Conservation (phyloP, 2,888 invertebrate species). For the Drosophila nr. medialis region DNA sequence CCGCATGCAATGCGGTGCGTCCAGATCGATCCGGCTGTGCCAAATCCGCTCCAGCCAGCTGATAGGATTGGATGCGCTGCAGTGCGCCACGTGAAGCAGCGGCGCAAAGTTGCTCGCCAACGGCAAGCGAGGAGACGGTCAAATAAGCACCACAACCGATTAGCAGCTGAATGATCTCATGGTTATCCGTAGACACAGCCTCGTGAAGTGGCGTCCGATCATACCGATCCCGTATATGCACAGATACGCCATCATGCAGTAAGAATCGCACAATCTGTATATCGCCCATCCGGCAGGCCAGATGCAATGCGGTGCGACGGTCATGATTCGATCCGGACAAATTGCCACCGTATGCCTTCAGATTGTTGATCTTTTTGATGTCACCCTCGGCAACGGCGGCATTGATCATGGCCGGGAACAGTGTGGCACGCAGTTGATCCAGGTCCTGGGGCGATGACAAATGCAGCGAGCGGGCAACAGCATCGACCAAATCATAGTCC, state of each 20-base stretch:
- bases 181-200: constrained; percentile 88
- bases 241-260: constrained; percentile 91
- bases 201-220: constrained; percentile 90
- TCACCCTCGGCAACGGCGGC: constrained; percentile 87
- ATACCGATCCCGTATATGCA: constrained; percentile 90
- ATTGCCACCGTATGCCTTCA: constrained; percentile 88
- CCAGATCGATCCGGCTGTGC: constrained; percentile 87
- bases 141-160: constrained; percentile 91
- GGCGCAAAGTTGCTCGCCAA: constrained; percentile 89
- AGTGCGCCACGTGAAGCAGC: constrained; percentile 88
- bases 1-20: constrained; percentile 89
- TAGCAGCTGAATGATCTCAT: constrained; percentile 88
- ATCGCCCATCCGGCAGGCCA: constrained; percentile 91
- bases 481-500: constrained; percentile 86
- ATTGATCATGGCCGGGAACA: constrained; percentile 90
- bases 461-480: constrained; percentile 87
- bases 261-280: constrained; percentile 89
- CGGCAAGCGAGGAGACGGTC: constrained; percentile 86
- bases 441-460: constrained; percentile 86
- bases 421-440: constrained; percentile 86
- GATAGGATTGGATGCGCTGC: constrained; percentile 87
- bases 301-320: constrained; percentile 91
- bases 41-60: constrained; percentile 89
- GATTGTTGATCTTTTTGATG: constrained; percentile 84
- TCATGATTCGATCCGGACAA: constrained; percentile 90